Evolutionary conservation across 2,797 vertebrate species (phyloP).

Genomic region (Agapornis canus): DNA sequence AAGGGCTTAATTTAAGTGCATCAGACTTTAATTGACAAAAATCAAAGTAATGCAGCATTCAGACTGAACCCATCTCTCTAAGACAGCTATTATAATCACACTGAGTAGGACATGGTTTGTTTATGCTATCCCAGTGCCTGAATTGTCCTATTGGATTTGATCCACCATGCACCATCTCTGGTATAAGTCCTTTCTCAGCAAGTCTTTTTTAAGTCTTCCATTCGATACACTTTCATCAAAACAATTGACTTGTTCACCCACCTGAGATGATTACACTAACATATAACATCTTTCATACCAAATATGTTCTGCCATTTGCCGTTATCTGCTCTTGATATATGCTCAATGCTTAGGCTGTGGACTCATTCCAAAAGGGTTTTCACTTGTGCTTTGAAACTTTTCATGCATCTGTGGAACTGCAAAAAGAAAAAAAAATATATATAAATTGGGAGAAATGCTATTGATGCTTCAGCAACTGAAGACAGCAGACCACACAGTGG

Average conservation of each 20-base stretch:
- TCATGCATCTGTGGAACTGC: neutral
- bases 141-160: neutral
- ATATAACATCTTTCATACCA: neutral
- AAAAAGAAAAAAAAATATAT: neutral
- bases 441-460: neutral
- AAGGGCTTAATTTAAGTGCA: slow-evolving; percentile 49
- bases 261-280: neutral
- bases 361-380: neutral
- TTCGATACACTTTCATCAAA: neutral
- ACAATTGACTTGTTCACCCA: neutral
- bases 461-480: neutral
- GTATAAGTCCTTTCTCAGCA: neutral
- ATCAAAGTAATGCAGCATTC: slow-evolving; percentile 2
- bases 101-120: neutral
- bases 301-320: neutral
- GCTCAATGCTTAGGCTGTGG: neutral
- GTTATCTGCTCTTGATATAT: neutral
- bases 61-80: neutral
- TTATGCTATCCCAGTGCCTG: neutral
- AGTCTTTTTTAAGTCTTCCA: neutral
- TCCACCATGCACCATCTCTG: neutral
- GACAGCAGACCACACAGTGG: neutral
- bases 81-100: neutral
- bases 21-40: slow-evolving; percentile 57
- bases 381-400: neutral